Percentiles rank a stretch among this genome's conserved stretches.
phyloP scores from a whole-genome alignment of 2,797 vertebrate genomes.

The Pygocentrus nattereri region DNA sequence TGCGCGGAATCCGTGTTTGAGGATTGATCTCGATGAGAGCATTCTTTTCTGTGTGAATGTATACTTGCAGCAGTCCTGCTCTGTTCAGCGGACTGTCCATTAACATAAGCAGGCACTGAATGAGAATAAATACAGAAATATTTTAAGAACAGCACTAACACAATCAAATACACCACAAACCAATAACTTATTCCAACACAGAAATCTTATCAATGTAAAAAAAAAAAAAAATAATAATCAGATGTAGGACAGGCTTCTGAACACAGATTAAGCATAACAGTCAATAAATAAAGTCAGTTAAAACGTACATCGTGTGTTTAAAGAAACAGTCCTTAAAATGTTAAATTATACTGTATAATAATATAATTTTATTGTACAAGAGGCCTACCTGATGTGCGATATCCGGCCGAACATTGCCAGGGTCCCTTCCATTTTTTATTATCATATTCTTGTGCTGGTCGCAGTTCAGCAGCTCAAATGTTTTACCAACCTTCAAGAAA shows the following conservation, averaged over 20 bases:
- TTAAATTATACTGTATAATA: not conserved
- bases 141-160: not conserved
- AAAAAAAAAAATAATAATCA: not conserved
- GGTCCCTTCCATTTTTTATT: constrained; percentile 90
- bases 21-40: constrained; percentile 96
- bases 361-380: not conserved
- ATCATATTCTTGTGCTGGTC: constrained; percentile 93
- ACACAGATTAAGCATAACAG: not conserved
- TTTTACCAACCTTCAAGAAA: constrained; percentile 89
- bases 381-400: constrained; percentile 91
- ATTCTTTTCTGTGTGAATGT: constrained; percentile 94
- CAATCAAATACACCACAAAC: not conserved
- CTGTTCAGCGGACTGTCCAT: constrained; percentile 97
- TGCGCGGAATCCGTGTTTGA: constrained; percentile 95
- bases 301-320: not conserved
- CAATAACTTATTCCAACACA: not conserved
- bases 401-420: constrained; percentile 89
- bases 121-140: constrained; percentile 5
- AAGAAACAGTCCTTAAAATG: not conserved
- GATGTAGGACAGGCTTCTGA: not conserved
- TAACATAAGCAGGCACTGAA: constrained; percentile 89
- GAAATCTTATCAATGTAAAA: not conserved
- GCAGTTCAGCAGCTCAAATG: constrained; percentile 93
- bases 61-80: constrained; percentile 94
- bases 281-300: too few relatives aligned